Evolutionary conservation across 2,113 vertebrate genomes (phyloP).

Genomic region (Daboia siamensis): DNA sequence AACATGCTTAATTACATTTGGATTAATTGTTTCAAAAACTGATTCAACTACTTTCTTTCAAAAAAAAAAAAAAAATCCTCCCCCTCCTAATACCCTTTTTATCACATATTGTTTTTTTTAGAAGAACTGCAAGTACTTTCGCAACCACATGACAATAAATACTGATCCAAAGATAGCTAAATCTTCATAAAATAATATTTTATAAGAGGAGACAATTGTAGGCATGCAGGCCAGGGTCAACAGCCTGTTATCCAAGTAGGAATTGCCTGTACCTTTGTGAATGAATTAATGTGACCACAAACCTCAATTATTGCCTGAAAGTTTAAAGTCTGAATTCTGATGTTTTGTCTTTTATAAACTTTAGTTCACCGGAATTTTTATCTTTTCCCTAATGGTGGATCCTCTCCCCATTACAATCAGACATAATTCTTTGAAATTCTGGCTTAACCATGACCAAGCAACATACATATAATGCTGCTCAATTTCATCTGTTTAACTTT

Average conservation of each 20-base stretch:
- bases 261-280: slow-evolving; percentile 7
- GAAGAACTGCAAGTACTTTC: slow-evolving; percentile 24
- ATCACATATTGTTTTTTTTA: slow-evolving; percentile 11
- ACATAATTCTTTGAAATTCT: not conserved
- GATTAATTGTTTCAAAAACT: slow-evolving; percentile 10
- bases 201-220: not conserved
- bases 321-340: not conserved
- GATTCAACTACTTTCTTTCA: not conserved
- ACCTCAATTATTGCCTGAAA: not conserved
- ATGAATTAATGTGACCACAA: not conserved
- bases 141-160: not conserved
- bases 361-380: not conserved
- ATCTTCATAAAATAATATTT: not conserved
- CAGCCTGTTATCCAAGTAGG: not conserved
- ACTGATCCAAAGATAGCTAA: not conserved
- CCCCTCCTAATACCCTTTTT: not conserved
- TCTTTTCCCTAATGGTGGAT: not conserved
- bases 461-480: not conserved
- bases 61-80: not conserved
- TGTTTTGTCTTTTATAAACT: not conserved
- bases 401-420: not conserved
- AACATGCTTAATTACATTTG: not conserved
- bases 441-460: not conserved
- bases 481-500: not conserved
- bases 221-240: not conserved